These are phyloP conservation scores for Corythoichthys haematopterus DNA, from an alignment of 2,113 vertebrate species.

Conservation along the genomic window DNA sequence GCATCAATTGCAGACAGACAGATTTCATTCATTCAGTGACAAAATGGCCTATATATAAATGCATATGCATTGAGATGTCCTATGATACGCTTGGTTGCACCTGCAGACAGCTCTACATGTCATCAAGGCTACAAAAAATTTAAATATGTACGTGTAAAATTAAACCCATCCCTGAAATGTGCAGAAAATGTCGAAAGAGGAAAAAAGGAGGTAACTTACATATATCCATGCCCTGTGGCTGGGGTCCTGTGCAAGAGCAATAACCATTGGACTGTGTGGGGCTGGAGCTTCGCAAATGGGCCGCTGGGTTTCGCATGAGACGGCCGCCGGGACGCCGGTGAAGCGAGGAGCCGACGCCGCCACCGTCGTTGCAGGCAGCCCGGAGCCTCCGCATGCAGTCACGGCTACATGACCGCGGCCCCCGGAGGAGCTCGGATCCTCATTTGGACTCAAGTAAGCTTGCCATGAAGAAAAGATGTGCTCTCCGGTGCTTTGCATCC, in stretches of 20 bases:
- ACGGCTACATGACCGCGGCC: conserved; percentile 7
- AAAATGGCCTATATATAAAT: neutral
- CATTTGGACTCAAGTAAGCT: neutral
- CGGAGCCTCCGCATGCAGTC: conserved; percentile 7
- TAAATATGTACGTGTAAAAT: neutral
- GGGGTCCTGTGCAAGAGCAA: conserved; percentile 14
- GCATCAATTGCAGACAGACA: neutral
- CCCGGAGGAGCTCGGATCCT: conserved; percentile 11
- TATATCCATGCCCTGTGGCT: conserved; percentile 31
- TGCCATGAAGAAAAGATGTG: neutral
- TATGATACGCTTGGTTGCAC: neutral
- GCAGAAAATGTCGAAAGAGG: neutral
- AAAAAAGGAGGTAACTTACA: conserved; percentile 16
- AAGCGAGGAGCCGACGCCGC: neutral
- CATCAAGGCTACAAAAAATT: neutral
- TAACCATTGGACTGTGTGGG: conserved; percentile 23
- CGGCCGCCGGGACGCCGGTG: conserved; percentile 1
- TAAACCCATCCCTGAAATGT: neutral
- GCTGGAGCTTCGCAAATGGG: conserved; percentile 14
- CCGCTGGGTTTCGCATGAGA: conserved; percentile 10
- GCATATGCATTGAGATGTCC: neutral
- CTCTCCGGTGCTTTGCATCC: conserved; percentile 1
- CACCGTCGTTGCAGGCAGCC: neutral
- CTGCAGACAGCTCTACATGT: neutral
- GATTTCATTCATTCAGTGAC: neutral